These are phyloP conservation scores for Heliornis fulica DNA, from an alignment of 2,113 vertebrate species.

Conservation along the genomic window DNA sequence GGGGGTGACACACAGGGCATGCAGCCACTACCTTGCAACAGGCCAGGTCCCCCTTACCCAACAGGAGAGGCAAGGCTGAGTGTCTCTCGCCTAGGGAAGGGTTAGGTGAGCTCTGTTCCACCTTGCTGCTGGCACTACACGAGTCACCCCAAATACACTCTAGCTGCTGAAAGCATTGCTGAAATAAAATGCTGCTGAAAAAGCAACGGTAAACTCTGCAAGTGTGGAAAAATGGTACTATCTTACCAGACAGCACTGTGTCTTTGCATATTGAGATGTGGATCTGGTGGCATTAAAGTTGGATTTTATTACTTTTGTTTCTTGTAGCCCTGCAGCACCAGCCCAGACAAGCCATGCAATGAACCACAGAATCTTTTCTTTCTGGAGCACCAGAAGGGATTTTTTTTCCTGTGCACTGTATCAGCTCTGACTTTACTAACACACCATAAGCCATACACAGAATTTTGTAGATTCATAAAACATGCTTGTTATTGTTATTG, in stretches of 20 bases:
- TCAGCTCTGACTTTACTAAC: neutral
- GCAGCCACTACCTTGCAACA: neutral
- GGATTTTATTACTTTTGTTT: constrained; percentile 39
- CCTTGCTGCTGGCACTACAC: neutral
- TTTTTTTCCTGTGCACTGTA: neutral
- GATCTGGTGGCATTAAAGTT: constrained; percentile 51
- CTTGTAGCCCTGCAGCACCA: constrained; percentile 43
- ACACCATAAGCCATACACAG: rapidly evolving
- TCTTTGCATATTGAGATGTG: constrained; percentile 14
- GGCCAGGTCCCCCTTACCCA: neutral
- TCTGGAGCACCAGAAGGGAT: neutral
- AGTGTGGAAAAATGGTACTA: neutral
- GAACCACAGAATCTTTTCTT: constrained; percentile 36
- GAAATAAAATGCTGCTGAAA: neutral
- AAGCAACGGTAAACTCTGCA: neutral
- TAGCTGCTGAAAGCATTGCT: neutral
- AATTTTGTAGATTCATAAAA: neutral
- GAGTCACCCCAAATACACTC: neutral
- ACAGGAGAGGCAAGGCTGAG: rapidly evolving
- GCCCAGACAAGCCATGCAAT: constrained; percentile 27
- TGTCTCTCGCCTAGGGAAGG: neutral
- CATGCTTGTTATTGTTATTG: neutral
- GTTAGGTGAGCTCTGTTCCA: neutral
- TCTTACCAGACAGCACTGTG: neutral
- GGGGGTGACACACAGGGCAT: neutral